A percentile compares a stretch with the other conserved stretches of the same genome.
Conservation (phyloP, 2,888 invertebrate genomes). For the Taenaris catops region DNA sequence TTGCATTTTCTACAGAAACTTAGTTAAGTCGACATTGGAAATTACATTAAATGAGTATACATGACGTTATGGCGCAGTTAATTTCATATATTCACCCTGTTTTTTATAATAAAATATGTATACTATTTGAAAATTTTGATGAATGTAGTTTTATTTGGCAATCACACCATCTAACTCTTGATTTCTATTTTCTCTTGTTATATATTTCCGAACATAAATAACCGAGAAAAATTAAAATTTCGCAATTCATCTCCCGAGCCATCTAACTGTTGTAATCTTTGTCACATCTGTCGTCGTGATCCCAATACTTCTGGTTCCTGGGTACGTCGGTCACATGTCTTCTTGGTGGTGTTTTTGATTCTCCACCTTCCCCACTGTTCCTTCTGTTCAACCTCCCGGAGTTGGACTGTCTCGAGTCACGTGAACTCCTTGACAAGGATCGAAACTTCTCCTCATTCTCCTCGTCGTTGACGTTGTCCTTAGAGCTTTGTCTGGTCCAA, state of each 20-base stretch:
- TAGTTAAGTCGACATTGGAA: too few species aligned
- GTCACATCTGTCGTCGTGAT: constrained; percentile 68
- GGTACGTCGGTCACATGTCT: constrained; percentile 64
- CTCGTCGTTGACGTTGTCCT: constrained; percentile 49
- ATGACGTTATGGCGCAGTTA: too few species aligned
- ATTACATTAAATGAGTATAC: too few species aligned
- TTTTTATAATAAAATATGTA: too few species aligned
- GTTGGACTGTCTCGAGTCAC: constrained; percentile 38
- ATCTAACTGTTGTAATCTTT: constrained; percentile 71
- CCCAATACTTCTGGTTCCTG: constrained; percentile 66
- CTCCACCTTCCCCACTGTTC: constrained; percentile 42
- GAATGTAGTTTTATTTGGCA: too few species aligned
- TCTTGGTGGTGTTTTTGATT: constrained; percentile 39
- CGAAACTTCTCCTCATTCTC: constrained; percentile 33
- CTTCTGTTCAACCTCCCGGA: constrained; percentile 36
- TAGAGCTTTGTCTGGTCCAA: constrained; percentile 55
- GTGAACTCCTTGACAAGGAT: constrained; percentile 29
- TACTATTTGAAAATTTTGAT: too few species aligned
- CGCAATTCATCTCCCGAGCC: too few species aligned
- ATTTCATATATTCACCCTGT: too few species aligned
- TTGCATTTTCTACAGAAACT: too few species aligned
- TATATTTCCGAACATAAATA: too few species aligned
- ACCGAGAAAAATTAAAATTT: too few species aligned
- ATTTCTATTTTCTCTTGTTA: too few species aligned
- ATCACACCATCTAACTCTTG: neutral